phyloP scores from a whole-genome alignment of 2,113 vertebrate species.

The Chlorodrepanis virens region DNA sequence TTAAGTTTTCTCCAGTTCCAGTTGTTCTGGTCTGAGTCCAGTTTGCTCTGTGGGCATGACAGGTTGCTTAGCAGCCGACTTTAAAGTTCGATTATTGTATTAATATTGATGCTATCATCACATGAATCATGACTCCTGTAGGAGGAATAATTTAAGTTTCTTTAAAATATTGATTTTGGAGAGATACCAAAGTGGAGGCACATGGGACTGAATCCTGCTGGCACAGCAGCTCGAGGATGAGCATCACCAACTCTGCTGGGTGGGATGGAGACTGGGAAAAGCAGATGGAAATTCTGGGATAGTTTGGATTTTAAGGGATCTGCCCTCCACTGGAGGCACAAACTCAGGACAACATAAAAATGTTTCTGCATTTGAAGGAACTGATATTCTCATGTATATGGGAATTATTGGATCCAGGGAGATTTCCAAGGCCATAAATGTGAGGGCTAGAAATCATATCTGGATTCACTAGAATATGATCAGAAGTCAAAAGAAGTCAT shows the following conservation, averaged over 20 bases:
- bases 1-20: not conserved
- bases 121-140: not conserved
- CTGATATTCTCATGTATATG: not conserved
- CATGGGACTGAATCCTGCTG: not conserved
- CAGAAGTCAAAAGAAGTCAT: not conserved
- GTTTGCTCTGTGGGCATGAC: not conserved
- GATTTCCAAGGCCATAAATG: not conserved
- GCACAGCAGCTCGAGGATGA: not conserved
- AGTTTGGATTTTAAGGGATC: not conserved
- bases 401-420: not conserved
- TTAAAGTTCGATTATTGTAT: conserved; percentile 46
- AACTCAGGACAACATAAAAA: not conserved
- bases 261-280: rapidly evolving
- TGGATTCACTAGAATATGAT: not conserved
- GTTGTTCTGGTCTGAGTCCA: not conserved
- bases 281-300: not conserved
- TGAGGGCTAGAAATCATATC: not conserved
- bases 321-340: not conserved
- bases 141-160: conserved; percentile 31
- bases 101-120: conserved; percentile 35
- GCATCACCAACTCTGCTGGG: not conserved
- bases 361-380: not conserved
- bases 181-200: not conserved
- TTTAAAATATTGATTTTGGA: conserved; percentile 47
- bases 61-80: conserved; percentile 21